A percentile compares a stretch with the other conserved stretches of the same genome.
phyloP scores from a whole-genome alignment of 2,797 vertebrate genomes.

The Fistularia commersonii region DNA sequence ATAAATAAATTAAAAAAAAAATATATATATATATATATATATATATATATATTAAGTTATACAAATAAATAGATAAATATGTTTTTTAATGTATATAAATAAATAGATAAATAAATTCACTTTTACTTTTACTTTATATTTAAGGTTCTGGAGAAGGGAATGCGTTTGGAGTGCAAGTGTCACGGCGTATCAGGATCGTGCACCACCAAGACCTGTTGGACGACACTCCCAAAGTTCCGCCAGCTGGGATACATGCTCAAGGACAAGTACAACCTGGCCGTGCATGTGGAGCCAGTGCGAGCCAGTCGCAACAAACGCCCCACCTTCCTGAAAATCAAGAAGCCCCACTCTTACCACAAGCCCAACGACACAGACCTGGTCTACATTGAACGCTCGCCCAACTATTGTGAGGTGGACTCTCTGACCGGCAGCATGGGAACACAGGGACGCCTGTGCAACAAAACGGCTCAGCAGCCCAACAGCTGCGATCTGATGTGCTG shows the following conservation, averaged over 20 bases:
- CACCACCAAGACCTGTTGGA: slow-evolving; percentile 98
- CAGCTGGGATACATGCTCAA: slow-evolving; percentile 95
- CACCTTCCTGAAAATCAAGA: slow-evolving; percentile 96
- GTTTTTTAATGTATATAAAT: no score
- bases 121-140: not conserved
- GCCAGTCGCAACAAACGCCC: slow-evolving; percentile 94
- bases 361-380: slow-evolving; percentile 95
- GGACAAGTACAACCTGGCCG: slow-evolving; percentile 92
- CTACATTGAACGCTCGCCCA: slow-evolving; percentile 94
- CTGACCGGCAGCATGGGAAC: slow-evolving; percentile 92
- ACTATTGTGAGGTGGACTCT: slow-evolving; percentile 94
- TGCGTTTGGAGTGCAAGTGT: slow-evolving; percentile 96
- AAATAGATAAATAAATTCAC: no score
- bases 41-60: no score
- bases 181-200: slow-evolving; percentile 96
- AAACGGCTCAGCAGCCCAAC: slow-evolving; percentile 87
- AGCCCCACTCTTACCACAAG: slow-evolving; percentile 91
- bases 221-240: slow-evolving; percentile 92
- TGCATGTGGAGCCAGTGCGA: slow-evolving; percentile 92
- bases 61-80: no score
- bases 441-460: slow-evolving; percentile 94
- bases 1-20: no score
- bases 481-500: slow-evolving; percentile 98
- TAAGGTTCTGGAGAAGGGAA: slow-evolving; percentile 90
- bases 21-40: no score